Percentiles rank a stretch among this genome's conserved stretches.
phyloP scores from a whole-genome alignment of 2,797 vertebrate genomes.

The Adelosebastes latens region DNA sequence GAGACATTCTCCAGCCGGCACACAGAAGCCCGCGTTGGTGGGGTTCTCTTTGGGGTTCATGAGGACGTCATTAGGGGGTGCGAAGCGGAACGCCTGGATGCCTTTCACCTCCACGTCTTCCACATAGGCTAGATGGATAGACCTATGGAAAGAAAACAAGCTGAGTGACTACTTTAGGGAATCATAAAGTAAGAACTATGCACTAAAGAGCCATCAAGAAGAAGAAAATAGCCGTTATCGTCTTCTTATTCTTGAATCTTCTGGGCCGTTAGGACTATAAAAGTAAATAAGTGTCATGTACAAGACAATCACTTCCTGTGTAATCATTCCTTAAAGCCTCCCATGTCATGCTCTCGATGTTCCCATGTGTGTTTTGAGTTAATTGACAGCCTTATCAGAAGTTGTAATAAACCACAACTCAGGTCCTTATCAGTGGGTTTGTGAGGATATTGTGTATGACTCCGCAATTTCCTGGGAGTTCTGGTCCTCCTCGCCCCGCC shows the following conservation, averaged over 20 bases:
- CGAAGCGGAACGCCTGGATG: constrained; percentile 86
- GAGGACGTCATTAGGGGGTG: constrained; percentile 82
- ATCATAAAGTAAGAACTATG: neutral
- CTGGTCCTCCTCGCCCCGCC: neutral
- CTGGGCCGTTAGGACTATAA: neutral
- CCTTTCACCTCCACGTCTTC: constrained; percentile 85
- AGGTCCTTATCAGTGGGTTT: constrained; percentile 28
- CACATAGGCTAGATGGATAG: constrained; percentile 83
- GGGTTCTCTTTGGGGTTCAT: constrained; percentile 83
- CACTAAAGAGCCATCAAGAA: neutral
- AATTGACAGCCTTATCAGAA: neutral
- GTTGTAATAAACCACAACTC: neutral
- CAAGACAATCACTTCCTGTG: neutral
- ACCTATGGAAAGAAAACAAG: constrained; percentile 62
- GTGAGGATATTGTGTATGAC: neutral
- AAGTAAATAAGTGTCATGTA: neutral
- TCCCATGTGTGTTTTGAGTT: neutral
- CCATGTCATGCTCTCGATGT: no score
- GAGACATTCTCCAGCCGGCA: constrained; percentile 83
- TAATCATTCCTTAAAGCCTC: neutral
- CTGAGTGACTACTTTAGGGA: neutral
- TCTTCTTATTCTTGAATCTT: neutral
- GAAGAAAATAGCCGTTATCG: neutral
- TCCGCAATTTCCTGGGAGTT: neutral
- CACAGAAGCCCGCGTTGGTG: constrained; percentile 84